Evolutionary conservation across 2,797 vertebrate species (phyloP).

Genomic region (Enteromius afrohamiltoni): DNA sequence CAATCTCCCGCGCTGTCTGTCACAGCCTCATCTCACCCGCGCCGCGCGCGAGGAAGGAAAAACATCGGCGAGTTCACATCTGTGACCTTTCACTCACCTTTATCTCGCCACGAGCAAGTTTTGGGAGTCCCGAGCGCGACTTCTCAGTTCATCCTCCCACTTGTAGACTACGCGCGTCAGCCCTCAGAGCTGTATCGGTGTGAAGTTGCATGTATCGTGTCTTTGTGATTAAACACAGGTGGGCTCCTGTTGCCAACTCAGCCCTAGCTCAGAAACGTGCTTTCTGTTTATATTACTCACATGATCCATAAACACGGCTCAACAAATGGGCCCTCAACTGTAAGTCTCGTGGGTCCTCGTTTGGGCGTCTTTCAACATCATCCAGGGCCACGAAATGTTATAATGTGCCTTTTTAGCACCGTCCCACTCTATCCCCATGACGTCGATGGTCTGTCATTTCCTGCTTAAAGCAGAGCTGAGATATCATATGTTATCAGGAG

Average conservation of each 20-base stretch:
- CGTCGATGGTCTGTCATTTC: conserved; percentile 62
- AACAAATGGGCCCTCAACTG: conserved; percentile 24
- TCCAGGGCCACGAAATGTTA: conserved; percentile 34
- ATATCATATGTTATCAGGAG: conserved; percentile 25
- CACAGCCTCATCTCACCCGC: conserved; percentile 6
- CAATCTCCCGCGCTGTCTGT: conserved; percentile 57
- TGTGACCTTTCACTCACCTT: conserved; percentile 35
- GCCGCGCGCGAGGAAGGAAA: not conserved
- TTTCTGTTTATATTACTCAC: conserved; percentile 52
- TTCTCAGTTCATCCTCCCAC: conserved; percentile 36
- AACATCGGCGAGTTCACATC: not conserved
- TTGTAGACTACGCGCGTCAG: not conserved
- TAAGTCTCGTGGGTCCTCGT: conserved; percentile 34
- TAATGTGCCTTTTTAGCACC: conserved; percentile 47
- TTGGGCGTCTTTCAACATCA: conserved; percentile 20
- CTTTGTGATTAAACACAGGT: conserved; percentile 36
- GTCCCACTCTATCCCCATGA: conserved; percentile 57
- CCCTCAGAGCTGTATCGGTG: not conserved
- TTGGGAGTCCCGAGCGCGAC: not conserved
- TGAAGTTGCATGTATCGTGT: conserved; percentile 39
- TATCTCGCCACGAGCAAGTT: conserved; percentile 14
- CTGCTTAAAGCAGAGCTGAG: conserved; percentile 45
- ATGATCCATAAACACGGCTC: conserved; percentile 42
- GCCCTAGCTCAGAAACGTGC: conserved; percentile 37
- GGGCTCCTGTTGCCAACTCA: conserved; percentile 26